These are phyloP conservation scores for Echeneis naucrates DNA, from an alignment of 2,797 vertebrate genomes.

Conservation along the genomic window DNA sequence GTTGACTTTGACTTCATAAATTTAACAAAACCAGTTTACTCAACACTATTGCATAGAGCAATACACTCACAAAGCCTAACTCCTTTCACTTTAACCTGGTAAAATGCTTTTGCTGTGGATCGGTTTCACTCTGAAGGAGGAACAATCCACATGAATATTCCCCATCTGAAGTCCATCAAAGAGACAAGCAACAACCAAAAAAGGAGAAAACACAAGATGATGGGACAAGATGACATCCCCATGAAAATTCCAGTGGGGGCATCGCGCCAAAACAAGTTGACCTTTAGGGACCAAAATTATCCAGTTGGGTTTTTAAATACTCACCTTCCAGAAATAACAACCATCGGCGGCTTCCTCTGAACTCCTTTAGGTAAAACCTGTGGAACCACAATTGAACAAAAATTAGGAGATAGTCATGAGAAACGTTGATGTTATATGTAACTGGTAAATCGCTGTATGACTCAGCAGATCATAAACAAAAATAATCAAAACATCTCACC, in stretches of 20 bases:
- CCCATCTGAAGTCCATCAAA: constrained; percentile 8
- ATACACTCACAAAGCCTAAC: neutral
- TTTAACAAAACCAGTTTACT: neutral
- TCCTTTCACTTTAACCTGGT: neutral
- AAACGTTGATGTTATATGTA: constrained; percentile 5
- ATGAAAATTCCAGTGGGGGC: constrained; percentile 73
- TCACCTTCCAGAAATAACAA: constrained; percentile 88
- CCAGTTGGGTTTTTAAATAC: constrained; percentile 79
- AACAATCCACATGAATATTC: constrained; percentile 13
- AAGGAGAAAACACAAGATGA: constrained; percentile 57
- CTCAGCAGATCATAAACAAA: neutral
- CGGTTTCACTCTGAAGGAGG: no score
- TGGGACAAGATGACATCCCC: constrained; percentile 63
- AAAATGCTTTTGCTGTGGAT: constrained; percentile 12
- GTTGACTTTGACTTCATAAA: neutral
- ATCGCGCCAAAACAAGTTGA: constrained; percentile 72
- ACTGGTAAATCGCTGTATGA: neutral
- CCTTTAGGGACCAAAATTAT: constrained; percentile 77
- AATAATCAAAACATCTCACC: constrained; percentile 66
- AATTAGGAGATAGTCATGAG: constrained; percentile 39
- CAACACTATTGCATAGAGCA: neutral
- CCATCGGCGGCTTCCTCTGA: constrained; percentile 86
- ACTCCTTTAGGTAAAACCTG: constrained; percentile 86
- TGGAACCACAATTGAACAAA: constrained; percentile 68
- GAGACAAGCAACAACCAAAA: constrained; percentile 51